Percentiles rank a stretch among this genome's conserved stretches.
phyloP scores from a whole-genome alignment of 1,140 invertebrate species.

The Arctopsyche grandis region DNA sequence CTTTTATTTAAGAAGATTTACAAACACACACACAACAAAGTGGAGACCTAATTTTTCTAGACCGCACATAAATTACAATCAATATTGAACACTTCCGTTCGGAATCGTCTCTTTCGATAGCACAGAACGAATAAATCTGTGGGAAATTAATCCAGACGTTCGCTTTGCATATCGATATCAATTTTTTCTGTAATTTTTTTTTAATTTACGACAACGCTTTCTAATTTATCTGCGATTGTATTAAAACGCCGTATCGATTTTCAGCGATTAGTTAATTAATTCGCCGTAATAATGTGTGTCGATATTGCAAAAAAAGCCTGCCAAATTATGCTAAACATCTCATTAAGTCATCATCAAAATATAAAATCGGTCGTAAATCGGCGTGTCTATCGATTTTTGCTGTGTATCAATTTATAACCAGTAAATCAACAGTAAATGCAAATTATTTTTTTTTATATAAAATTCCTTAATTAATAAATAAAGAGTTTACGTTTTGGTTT shows the following conservation, averaged over 20 bases:
- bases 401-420: background rate
- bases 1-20: background rate
- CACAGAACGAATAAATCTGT: constrained; percentile 1
- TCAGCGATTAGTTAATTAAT: background rate
- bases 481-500: background rate
- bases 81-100: constrained; percentile 20
- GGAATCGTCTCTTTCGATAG: background rate
- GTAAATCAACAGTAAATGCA: background rate
- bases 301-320: background rate
- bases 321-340: background rate
- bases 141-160: constrained; percentile 6
- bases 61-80: constrained; percentile 18
- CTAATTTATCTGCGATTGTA: background rate
- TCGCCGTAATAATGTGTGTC: background rate
- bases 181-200: background rate
- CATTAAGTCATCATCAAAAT: background rate
- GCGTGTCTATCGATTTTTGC: background rate
- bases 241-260: background rate
- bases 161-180: too few species aligned
- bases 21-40: background rate
- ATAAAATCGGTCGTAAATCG: background rate
- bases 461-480: background rate
- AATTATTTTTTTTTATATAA: background rate
- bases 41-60: background rate
- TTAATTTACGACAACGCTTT: background rate